Evolutionary conservation across 2,888 invertebrate species (phyloP).

Genomic region (Asteroscopus sphinx): DNA sequence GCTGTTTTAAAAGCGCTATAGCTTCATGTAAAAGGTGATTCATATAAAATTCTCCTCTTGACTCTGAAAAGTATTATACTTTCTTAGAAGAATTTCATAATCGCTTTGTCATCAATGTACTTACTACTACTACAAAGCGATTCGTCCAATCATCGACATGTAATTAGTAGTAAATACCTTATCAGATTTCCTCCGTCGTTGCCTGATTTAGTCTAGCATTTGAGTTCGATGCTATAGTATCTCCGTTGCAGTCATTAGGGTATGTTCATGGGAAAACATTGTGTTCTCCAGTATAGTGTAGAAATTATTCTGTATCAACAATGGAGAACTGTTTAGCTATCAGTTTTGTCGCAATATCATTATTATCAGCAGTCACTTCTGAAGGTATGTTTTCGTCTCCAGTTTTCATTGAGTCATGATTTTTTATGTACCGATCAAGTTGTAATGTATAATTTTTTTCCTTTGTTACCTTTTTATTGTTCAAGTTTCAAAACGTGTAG

Average conservation of each 20-base stretch:
- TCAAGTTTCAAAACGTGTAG: conserved; percentile 10
- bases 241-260: conserved; percentile 45
- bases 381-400: conserved; percentile 46
- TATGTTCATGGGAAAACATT: conserved; percentile 49
- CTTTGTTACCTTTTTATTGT: conserved; percentile 13
- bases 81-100: conserved; percentile 46
- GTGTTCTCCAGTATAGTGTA: conserved; percentile 38
- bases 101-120: conserved; percentile 23
- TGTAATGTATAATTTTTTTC: conserved; percentile 12
- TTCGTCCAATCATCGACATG: conserved; percentile 62
- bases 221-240: conserved; percentile 53
- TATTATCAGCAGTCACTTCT: conserved; percentile 19
- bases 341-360: conserved; percentile 29
- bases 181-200: conserved; percentile 66
- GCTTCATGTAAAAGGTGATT: too few relatives aligned
- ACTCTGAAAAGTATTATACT: not conserved
- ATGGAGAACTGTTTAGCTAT: conserved; percentile 42
- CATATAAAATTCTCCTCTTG: conserved; percentile 24
- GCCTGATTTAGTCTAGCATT: conserved; percentile 67
- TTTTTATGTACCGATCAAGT: conserved; percentile 16
- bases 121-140: conserved; percentile 65
- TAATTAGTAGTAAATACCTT: conserved; percentile 74
- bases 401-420: conserved; percentile 16
- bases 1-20: conserved; percentile 8
- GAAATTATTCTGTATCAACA: conserved; percentile 18